These are phyloP conservation scores for Drosophila eugracilis DNA, from an alignment of 1,140 invertebrate species.

Conservation along the genomic window DNA sequence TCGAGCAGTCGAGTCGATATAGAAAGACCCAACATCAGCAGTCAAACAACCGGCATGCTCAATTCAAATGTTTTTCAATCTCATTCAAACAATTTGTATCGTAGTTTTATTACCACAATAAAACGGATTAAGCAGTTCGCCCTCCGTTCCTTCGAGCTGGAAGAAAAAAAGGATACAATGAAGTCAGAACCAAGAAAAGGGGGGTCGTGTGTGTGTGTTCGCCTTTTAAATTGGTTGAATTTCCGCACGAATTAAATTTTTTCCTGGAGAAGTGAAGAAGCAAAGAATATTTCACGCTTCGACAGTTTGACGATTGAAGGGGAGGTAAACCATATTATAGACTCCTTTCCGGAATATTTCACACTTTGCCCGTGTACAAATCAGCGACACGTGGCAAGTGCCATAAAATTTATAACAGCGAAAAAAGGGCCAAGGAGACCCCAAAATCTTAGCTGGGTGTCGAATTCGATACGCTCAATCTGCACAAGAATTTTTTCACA, in stretches of 20 bases:
- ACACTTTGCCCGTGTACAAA: conserved; percentile 75
- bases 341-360: conserved; percentile 81
- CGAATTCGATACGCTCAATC: conserved; percentile 60
- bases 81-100: conserved; percentile 83
- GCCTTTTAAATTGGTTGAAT: conserved; percentile 81
- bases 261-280: conserved; percentile 34
- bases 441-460: conserved; percentile 41
- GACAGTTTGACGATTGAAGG: conserved; percentile 53
- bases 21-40: conserved; percentile 22
- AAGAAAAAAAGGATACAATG: conserved; percentile 37
- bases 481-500: conserved; percentile 43
- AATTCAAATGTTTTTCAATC: conserved; percentile 82
- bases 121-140: conserved; percentile 75
- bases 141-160: conserved; percentile 1
- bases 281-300: conserved; percentile 77
- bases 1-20: conserved; percentile 11
- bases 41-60: conserved; percentile 56
- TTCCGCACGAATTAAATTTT: conserved; percentile 82
- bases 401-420: conserved; percentile 74
- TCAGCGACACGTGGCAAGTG: conserved; percentile 79
- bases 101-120: conserved; percentile 84
- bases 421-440: conserved; percentile 37
- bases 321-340: conserved; percentile 64
- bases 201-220: conserved; percentile 45
- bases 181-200: conserved; percentile 55